These are phyloP conservation scores for Harpegnathos saltator DNA, from an alignment of 1,140 invertebrate genomes.

Conservation along the genomic window DNA sequence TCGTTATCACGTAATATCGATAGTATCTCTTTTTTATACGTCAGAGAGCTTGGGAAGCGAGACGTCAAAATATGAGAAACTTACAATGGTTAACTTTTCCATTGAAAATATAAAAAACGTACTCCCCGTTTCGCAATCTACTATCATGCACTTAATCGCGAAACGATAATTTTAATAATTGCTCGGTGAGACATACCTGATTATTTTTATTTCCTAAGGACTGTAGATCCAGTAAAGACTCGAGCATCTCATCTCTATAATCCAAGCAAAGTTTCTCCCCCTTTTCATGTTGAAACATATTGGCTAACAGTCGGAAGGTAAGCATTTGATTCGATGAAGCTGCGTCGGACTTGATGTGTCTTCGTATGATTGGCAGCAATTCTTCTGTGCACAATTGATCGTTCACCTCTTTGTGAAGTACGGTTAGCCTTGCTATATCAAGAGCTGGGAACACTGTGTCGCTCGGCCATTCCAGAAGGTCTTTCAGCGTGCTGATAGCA, in stretches of 20 bases:
- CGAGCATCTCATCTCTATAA: slow-evolving; percentile 87
- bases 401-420: slow-evolving; percentile 89
- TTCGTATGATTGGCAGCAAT: slow-evolving; percentile 81
- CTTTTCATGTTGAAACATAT: slow-evolving; percentile 89
- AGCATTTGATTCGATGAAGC: slow-evolving; percentile 92
- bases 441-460: slow-evolving; percentile 94
- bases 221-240: slow-evolving; percentile 86
- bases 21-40: background rate
- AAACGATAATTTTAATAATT: slow-evolving; percentile 16
- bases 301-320: slow-evolving; percentile 90
- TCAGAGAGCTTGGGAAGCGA: background rate
- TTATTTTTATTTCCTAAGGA: slow-evolving; percentile 88
- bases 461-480: slow-evolving; percentile 92
- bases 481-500: slow-evolving; percentile 88
- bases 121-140: background rate
- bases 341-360: slow-evolving; percentile 82
- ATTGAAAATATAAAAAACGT: background rate
- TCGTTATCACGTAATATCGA: too few species aligned
- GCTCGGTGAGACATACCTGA: slow-evolving; percentile 85
- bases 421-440: slow-evolving; percentile 92
- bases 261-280: slow-evolving; percentile 88
- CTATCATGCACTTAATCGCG: too few species aligned
- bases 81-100: background rate
- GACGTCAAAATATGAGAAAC: slow-evolving; percentile 1
- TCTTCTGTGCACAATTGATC: slow-evolving; percentile 87